These are phyloP conservation scores for Charaxes varanes DNA, from an alignment of 1,140 invertebrate species.

Conservation along the genomic window DNA sequence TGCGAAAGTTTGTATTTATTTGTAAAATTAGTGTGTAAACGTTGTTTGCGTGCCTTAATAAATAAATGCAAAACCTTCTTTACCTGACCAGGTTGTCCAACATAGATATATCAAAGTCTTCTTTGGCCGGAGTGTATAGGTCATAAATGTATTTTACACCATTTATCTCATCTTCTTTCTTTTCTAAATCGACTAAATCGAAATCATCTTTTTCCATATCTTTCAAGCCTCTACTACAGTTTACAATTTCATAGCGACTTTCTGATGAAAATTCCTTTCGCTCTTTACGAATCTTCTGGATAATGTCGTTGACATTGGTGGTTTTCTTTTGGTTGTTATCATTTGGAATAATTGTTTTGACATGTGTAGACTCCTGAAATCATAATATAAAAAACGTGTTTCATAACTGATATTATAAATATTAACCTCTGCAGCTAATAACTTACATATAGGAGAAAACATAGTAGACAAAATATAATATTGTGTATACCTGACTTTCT, in stretches of 20 bases:
- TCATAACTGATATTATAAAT: neutral
- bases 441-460: too few species aligned
- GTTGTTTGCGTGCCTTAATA: too few species aligned
- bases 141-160: conserved; percentile 73
- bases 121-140: conserved; percentile 70
- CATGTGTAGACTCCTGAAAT: conserved; percentile 40
- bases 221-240: conserved; percentile 62
- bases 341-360: conserved; percentile 38
- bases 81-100: conserved; percentile 73
- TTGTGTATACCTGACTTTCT: conserved; percentile 49
- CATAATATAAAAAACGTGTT: neutral
- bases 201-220: conserved; percentile 34
- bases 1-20: too few species aligned
- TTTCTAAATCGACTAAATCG: conserved; percentile 60
- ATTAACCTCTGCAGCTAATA: too few species aligned
- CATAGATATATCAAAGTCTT: conserved; percentile 72
- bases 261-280: conserved; percentile 52
- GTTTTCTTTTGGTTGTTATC: conserved; percentile 32
- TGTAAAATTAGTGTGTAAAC: too few species aligned
- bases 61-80: neutral
- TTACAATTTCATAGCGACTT: conserved; percentile 71
- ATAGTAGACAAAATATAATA: neutral
- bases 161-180: conserved; percentile 27
- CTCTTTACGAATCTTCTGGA: conserved; percentile 64
- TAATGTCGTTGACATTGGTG: conserved; percentile 57